Evolutionary conservation across 2,888 invertebrate genomes (phyloP).

Genomic region (Aplocera efformata): DNA sequence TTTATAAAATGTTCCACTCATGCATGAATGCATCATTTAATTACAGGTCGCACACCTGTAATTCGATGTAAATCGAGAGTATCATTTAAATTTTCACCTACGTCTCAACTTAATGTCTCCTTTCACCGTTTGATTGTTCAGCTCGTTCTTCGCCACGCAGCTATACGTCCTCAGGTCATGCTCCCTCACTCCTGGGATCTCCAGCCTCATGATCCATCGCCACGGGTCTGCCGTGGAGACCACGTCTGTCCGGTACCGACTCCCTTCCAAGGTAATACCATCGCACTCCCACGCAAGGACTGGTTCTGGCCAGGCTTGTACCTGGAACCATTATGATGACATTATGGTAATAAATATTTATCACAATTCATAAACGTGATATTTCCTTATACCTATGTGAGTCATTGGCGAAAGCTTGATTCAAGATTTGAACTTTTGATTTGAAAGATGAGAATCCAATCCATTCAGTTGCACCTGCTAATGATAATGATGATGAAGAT

Average conservation of each 20-base stretch:
- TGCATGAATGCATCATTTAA: too few species aligned
- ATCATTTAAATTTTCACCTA: constrained; percentile 38
- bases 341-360: too few species aligned
- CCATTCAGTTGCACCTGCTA: too few species aligned
- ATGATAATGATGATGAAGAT: not conserved
- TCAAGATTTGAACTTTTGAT: too few species aligned
- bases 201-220: constrained; percentile 89
- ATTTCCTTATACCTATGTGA: too few species aligned
- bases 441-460: too few species aligned
- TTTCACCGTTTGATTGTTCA: constrained; percentile 88
- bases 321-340: constrained; percentile 61
- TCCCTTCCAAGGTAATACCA: constrained; percentile 85
- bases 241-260: constrained; percentile 60
- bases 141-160: constrained; percentile 92
- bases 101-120: constrained; percentile 75
- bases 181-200: constrained; percentile 84
- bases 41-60: too few species aligned
- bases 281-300: constrained; percentile 93
- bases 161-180: constrained; percentile 88
- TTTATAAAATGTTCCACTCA: too few species aligned
- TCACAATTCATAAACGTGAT: too few species aligned
- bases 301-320: constrained; percentile 93
- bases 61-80: too few species aligned
- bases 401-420: too few species aligned
- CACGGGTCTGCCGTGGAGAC: constrained; percentile 63